phyloP scores from a whole-genome alignment of 1,140 invertebrate species.

The Pogonomyrmex californicus region DNA sequence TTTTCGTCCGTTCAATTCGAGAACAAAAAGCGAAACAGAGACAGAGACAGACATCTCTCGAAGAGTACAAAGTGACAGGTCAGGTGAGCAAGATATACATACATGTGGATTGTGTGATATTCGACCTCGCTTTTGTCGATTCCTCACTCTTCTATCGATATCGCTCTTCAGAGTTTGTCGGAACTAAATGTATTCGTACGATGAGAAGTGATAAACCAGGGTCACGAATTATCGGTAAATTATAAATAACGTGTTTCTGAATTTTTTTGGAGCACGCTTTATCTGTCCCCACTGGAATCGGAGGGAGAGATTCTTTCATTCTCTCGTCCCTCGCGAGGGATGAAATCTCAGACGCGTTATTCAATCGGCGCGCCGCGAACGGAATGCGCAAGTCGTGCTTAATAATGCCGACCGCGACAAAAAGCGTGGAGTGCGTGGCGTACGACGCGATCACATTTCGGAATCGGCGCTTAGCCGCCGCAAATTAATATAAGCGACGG shows the following conservation, averaged over 20 bases:
- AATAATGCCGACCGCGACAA: conserved; percentile 82
- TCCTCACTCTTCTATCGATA: background rate
- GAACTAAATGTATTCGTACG: background rate
- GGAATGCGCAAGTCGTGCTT: conserved; percentile 85
- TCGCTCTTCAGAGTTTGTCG: background rate
- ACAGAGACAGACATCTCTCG: background rate
- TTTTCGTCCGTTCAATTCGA: background rate
- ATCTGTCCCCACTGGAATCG: conserved; percentile 72
- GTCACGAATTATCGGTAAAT: background rate
- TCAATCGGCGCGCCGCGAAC: conserved; percentile 81
- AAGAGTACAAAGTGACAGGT: background rate
- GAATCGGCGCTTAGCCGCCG: conserved; percentile 75
- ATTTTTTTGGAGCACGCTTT: background rate
- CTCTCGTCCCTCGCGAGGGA: conserved; percentile 61
- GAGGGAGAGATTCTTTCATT: conserved; percentile 78
- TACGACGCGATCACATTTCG: conserved; percentile 75
- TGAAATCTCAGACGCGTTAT: conserved; percentile 85
- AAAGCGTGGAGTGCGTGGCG: conserved; percentile 75
- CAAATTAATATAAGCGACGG: conserved; percentile 82
- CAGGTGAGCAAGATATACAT: conserved; percentile 27
- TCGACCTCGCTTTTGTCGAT: background rate
- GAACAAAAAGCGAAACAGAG: background rate
- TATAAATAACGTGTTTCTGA: conserved; percentile 18
- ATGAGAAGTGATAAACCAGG: background rate
- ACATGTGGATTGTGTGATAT: background rate